Evolutionary conservation across 2,113 vertebrate genomes (phyloP).

Genomic region (Boleophthalmus pectinirostris): DNA sequence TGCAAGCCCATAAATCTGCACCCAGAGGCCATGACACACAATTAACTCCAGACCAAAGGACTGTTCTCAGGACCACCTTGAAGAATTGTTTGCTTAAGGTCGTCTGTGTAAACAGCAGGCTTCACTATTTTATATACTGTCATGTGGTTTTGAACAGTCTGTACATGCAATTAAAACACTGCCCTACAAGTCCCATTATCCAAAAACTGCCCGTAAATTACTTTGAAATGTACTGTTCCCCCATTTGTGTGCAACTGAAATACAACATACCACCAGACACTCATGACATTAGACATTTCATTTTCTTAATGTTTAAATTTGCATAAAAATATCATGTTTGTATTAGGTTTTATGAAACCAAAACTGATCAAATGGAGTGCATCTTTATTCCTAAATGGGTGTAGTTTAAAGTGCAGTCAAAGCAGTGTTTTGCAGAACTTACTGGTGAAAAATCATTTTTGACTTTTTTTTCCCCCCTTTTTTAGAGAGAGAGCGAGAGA

Average conservation of each 20-base stretch:
- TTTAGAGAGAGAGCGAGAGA: background rate
- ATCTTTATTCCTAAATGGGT: slow-evolving; percentile 36
- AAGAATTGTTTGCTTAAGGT: slow-evolving; percentile 33
- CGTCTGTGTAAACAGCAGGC: slow-evolving; percentile 18
- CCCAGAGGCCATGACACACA: slow-evolving; percentile 46
- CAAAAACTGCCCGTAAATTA: slow-evolving; percentile 26
- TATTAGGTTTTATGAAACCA: slow-evolving; percentile 32
- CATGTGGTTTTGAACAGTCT: slow-evolving; percentile 7
- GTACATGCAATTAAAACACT: slow-evolving; percentile 27
- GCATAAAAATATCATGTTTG: slow-evolving; percentile 29
- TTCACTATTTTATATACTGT: slow-evolving; percentile 30
- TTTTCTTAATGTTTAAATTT: slow-evolving; percentile 27
- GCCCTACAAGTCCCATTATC: slow-evolving; percentile 18
- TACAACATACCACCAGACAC: slow-evolving; percentile 15
- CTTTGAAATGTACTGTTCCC: slow-evolving; percentile 22
- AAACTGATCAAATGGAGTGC: slow-evolving; percentile 39
- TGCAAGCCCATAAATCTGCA: slow-evolving; percentile 42
- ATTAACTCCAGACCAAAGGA: slow-evolving; percentile 46
- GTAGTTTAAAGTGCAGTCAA: slow-evolving; percentile 45
- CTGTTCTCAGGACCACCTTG: slow-evolving; percentile 9
- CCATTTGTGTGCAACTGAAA: slow-evolving; percentile 16
- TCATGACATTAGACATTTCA: slow-evolving; percentile 36
- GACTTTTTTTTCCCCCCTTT: slow-evolving; percentile 29
- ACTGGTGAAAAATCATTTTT: slow-evolving; percentile 50
- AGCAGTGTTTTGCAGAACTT: slow-evolving; percentile 43